These are phyloP conservation scores for Brachylomia viminalis DNA, from an alignment of 2,888 invertebrate species.

Conservation along the genomic window DNA sequence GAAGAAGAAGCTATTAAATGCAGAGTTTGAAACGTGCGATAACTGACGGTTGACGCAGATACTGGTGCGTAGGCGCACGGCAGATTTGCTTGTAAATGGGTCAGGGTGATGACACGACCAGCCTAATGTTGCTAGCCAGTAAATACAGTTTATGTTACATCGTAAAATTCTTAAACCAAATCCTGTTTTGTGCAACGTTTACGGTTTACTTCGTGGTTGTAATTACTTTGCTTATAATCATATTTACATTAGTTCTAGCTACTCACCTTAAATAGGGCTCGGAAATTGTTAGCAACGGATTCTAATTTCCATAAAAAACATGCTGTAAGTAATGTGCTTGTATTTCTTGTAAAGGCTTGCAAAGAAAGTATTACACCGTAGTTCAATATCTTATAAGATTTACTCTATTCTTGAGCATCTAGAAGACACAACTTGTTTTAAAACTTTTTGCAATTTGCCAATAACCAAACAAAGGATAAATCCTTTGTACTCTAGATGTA, in stretches of 20 bases:
- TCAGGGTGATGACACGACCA: constrained; percentile 81
- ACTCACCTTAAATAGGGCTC: constrained; percentile 32
- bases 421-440: constrained; percentile 3
- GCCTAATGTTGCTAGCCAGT: constrained; percentile 65
- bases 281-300: constrained; percentile 35
- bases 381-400: neutral
- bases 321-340: neutral
- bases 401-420: constrained; percentile 1
- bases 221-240: constrained; percentile 44
- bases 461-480: constrained; percentile 1
- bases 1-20: constrained; percentile 71
- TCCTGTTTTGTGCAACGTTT: constrained; percentile 53
- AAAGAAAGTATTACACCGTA: neutral
- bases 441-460: neutral
- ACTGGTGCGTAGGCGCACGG: constrained; percentile 83
- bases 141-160: constrained; percentile 56
- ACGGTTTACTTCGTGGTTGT: constrained; percentile 45
- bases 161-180: constrained; percentile 60
- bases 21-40: constrained; percentile 71
- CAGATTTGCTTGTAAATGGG: constrained; percentile 85
- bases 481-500: constrained; percentile 8
- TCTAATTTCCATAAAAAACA: constrained; percentile 21
- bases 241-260: constrained; percentile 40
- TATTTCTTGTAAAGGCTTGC: neutral
- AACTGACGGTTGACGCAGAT: constrained; percentile 77